Conservation (phyloP, 2,888 invertebrate species). For the Napeogenes sylphis region DNA sequence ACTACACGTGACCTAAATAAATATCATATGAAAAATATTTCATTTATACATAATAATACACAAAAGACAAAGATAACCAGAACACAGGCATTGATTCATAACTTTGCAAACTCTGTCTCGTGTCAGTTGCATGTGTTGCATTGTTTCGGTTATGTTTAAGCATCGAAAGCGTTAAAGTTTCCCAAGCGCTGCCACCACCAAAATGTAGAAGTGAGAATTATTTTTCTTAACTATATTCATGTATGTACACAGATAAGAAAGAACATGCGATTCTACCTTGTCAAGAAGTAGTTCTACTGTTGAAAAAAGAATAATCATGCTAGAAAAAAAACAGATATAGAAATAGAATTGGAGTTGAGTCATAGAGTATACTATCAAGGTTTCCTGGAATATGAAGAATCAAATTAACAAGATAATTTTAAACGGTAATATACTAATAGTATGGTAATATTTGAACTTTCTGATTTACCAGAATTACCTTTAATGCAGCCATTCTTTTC, state of each 20-base stretch:
- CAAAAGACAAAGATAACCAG: constrained; percentile 31
- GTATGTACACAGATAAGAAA: constrained; percentile 58
- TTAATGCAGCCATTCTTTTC: constrained; percentile 95
- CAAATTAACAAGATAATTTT: constrained; percentile 71
- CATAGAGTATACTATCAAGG: constrained; percentile 72
- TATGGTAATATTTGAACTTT: constrained; percentile 50
- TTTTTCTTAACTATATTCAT: constrained; percentile 44
- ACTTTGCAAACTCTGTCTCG: constrained; percentile 73
- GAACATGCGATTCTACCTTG: constrained; percentile 71
- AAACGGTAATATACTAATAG: constrained; percentile 60
- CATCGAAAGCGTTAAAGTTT: constrained; percentile 56
- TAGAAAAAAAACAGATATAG: constrained; percentile 60
- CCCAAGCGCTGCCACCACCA: constrained; percentile 57
- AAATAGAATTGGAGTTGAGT: constrained; percentile 66
- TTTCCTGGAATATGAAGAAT: constrained; percentile 77
- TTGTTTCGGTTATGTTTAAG: constrained; percentile 52
- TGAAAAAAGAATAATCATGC: constrained; percentile 71
- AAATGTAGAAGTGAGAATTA: constrained; percentile 55
- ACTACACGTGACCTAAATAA: constrained; percentile 6
- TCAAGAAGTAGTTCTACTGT: constrained; percentile 69
- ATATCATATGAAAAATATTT: constrained; percentile 8
- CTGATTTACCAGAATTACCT: constrained; percentile 83
- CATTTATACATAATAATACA: constrained; percentile 34
- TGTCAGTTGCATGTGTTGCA: constrained; percentile 65
- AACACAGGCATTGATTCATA: constrained; percentile 51